Evolutionary conservation across 2,113 vertebrate species (phyloP).

Genomic region (Erpornis zantholeuca): DNA sequence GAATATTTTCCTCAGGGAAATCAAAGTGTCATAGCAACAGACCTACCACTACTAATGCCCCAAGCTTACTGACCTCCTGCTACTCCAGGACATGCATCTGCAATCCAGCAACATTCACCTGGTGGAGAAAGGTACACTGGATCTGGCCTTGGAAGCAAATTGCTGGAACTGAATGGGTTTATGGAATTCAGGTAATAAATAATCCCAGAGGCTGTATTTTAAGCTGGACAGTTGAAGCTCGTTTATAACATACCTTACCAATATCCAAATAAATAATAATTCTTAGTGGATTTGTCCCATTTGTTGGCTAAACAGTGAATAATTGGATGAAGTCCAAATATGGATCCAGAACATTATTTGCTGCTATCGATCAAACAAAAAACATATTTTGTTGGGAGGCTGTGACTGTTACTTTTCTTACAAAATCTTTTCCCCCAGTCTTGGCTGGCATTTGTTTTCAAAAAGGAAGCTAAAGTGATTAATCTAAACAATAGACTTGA

Average conservation of each 20-base stretch:
- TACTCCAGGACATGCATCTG: background rate
- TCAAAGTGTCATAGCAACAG: background rate
- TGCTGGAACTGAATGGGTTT: background rate
- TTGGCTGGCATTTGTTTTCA: background rate
- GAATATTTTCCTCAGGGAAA: background rate
- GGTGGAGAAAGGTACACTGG: background rate
- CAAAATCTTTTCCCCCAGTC: background rate
- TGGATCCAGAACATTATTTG: background rate
- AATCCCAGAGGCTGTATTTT: background rate
- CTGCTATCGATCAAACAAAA: background rate
- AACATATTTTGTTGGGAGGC: background rate
- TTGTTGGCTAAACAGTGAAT: background rate
- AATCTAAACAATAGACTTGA: background rate
- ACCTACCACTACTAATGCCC: background rate
- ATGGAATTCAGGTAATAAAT: background rate
- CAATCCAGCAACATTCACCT: background rate
- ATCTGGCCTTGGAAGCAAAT: background rate
- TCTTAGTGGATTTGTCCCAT: background rate
- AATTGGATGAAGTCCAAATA: background rate
- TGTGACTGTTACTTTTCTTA: background rate
- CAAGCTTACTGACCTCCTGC: background rate
- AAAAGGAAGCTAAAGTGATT: slow-evolving; percentile 1
- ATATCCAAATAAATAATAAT: background rate
- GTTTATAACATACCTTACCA: background rate
- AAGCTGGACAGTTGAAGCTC: background rate